Base-by-base conservation (phyloP, 2,888 invertebrate species). In the Cordilura impudica region DNA sequence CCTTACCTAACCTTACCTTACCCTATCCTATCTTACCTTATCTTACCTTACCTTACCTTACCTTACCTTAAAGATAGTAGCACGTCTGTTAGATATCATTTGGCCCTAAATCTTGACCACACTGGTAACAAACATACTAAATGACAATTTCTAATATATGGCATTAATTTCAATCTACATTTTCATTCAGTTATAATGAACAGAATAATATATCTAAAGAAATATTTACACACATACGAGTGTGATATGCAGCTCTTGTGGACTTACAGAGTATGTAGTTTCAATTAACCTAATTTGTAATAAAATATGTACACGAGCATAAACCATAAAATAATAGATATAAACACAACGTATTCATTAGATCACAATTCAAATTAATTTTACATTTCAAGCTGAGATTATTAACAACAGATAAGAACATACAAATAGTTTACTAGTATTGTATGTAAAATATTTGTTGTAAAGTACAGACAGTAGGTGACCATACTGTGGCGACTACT, bases 221-320 rank as follows among this genome's bases (percentile, higher is more conserved):
- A n/a, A 16, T 47, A 2, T 39, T 39, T 39, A n/a, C 2, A 35
- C 14, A 23, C 26, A 23, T 26, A 51, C n/a, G n/a, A n/a, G n/a
- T n/a, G n/a, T n/a, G n/a, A n/a, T n/a, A n/a, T n/a, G n/a, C n/a
- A n/a, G n/a, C n/a, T n/a, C n/a, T n/a, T n/a, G n/a, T n/a, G n/a
- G n/a, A n/a, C n/a, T n/a, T 14, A 43, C n/a, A 43, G 4, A 23
- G 26, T 23, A 26, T 35, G 18, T 56, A 35, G 43, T 43, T 23
- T 43, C 58, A 58, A 58, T 58, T 58, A 58, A 58, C 58, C 58
- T 43, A 58, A 58, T 58, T 58, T 58, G 23, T 43, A 21, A 43
- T 21, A 12, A 43, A 58, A 58, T 58, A 58, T 43, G 39, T 23
- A n/a, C 4, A 2, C 6, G 6, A 19, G 35, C 31, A 56, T 35